Evolutionary conservation across 1,140 invertebrate genomes (phyloP).

Genomic region (Proales similis): DNA sequence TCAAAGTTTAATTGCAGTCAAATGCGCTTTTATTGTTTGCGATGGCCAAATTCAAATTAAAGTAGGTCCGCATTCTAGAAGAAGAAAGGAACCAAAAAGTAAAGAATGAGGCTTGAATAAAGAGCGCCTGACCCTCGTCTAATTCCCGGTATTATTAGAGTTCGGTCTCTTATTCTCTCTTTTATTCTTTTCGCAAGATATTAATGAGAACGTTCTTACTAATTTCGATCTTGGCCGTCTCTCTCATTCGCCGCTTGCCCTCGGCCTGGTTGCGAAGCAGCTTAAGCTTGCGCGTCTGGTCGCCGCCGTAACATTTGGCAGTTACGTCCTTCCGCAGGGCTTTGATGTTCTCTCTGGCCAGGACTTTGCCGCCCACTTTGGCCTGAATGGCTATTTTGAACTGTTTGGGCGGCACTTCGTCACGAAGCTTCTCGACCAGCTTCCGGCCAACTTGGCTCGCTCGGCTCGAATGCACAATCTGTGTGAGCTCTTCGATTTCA

Average conservation of each 20-base stretch:
- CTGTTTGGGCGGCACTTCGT: constrained; percentile 80
- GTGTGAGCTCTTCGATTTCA: constrained; percentile 75
- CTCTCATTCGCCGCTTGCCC: constrained; percentile 83
- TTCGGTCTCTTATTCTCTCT: neutral
- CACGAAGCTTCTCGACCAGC: constrained; percentile 70
- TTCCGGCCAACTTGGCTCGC: constrained; percentile 62
- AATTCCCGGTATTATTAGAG: neutral
- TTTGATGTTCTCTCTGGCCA: constrained; percentile 78
- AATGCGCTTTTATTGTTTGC: too few relatives aligned
- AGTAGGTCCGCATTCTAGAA: too few relatives aligned
- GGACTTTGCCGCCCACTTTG: constrained; percentile 66
- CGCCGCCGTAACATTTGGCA: constrained; percentile 88
- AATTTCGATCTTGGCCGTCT: constrained; percentile 70
- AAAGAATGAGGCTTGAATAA: too few relatives aligned
- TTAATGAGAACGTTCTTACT: constrained; percentile 35
- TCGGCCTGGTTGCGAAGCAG: constrained; percentile 77
- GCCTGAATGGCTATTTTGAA: constrained; percentile 80
- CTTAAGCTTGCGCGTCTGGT: constrained; percentile 79
- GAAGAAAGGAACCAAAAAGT: too few relatives aligned
- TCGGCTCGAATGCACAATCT: constrained; percentile 68
- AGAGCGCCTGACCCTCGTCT: too few relatives aligned
- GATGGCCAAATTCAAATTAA: too few relatives aligned
- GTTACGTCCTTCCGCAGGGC: constrained; percentile 83
- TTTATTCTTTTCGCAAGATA: constrained; percentile 16
- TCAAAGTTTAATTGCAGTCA: too few relatives aligned